Evolutionary conservation across 2,113 vertebrate species (phyloP).

Genomic region (Callaeas wilsoni): DNA sequence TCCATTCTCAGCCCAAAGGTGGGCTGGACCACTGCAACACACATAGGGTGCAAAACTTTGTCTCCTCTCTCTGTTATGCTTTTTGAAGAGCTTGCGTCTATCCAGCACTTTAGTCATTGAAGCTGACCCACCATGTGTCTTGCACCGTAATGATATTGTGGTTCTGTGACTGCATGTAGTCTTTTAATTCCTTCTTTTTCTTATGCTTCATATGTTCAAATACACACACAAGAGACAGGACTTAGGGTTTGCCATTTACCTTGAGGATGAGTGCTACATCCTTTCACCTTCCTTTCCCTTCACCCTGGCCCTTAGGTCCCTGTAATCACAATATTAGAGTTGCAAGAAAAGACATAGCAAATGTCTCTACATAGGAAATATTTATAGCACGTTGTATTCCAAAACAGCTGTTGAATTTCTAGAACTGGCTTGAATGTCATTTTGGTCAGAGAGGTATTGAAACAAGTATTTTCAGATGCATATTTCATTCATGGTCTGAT

Average conservation of each 20-base stretch:
- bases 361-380: not conserved
- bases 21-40: no score
- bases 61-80: not conserved
- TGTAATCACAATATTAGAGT: not conserved
- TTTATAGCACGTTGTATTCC: not conserved
- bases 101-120: not conserved
- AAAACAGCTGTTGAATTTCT: not conserved
- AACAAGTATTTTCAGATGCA: not conserved
- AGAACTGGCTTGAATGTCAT: not conserved
- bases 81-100: not conserved
- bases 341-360: not conserved
- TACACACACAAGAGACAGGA: not conserved
- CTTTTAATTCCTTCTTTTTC: not conserved
- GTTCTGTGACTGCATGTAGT: not conserved
- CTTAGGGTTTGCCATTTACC: not conserved
- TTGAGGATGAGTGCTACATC: not conserved
- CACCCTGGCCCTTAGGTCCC: not conserved
- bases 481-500: not conserved
- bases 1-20: no score
- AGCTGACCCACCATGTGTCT: not conserved
- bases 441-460: not conserved
- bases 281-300: not conserved
- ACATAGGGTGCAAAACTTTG: not conserved
- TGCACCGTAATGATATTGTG: not conserved
- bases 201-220: not conserved